A percentile compares a stretch with the other conserved stretches of the same genome.
phyloP scores from a whole-genome alignment of 2,888 invertebrate genomes.

The Leucophora obtusa region DNA sequence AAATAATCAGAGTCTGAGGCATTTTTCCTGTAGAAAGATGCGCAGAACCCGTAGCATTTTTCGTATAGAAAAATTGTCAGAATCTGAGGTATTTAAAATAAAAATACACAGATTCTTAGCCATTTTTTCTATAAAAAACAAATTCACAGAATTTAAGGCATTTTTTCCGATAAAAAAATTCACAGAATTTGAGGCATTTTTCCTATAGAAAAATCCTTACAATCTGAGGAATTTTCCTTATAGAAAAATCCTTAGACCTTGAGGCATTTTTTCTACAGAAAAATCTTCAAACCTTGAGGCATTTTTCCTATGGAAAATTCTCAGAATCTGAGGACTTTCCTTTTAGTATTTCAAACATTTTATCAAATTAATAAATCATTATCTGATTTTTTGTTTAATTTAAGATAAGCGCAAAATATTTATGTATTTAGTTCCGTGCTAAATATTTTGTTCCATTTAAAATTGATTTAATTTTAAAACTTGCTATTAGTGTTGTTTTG shows the following conservation, averaged over 20 bases:
- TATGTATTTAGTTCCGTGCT: not conserved
- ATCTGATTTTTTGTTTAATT: no score
- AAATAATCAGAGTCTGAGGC: not conserved
- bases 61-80: no score
- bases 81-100: no score
- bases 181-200: not conserved
- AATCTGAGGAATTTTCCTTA: not conserved
- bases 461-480: not conserved
- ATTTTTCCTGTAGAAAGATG: no score
- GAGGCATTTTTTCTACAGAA: not conserved
- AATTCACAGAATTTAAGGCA: no score
- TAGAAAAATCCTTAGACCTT: not conserved
- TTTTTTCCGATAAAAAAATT: not conserved
- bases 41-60: no score
- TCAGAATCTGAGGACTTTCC: not conserved
- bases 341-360: no score
- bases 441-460: not conserved
- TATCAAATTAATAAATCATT: no score
- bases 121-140: no score
- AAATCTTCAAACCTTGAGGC: not conserved
- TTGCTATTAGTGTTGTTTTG: not conserved
- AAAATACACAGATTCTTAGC: no score
- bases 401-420: not conserved
- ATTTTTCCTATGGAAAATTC: not conserved
- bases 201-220: not conserved